These are phyloP conservation scores for Sus cebifrons DNA, from an alignment of 2,797 vertebrate species.

Conservation along the genomic window DNA sequence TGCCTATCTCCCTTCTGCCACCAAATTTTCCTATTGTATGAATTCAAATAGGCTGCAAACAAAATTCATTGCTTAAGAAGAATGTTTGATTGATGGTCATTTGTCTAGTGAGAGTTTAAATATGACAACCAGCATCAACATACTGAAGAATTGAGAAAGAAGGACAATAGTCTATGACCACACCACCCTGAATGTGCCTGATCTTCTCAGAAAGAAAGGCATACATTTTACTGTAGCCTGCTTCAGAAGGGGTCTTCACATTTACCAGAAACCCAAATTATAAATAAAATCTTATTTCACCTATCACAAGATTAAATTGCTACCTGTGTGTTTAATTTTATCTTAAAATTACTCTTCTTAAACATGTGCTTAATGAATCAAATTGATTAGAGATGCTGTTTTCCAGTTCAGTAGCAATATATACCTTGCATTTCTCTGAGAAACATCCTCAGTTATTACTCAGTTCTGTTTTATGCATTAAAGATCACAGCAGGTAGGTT, in stretches of 20 bases:
- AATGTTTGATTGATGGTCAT: slow-evolving; percentile 54
- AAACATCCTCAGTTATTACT: slow-evolving; percentile 7
- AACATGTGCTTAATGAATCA: background rate
- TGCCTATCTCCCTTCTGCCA: background rate
- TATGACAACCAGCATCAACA: background rate
- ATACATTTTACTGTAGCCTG: background rate
- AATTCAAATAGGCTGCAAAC: slow-evolving; percentile 21
- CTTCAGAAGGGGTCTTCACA: slow-evolving; percentile 62
- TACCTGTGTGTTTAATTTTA: slow-evolving; percentile 2
- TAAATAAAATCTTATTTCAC: slow-evolving; percentile 77
- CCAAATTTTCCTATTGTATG: slow-evolving; percentile 61
- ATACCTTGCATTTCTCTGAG: background rate
- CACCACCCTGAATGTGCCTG: too few species aligned
- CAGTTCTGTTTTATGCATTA: slow-evolving; percentile 40
- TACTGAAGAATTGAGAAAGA: slow-evolving; percentile 66
- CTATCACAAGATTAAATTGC: slow-evolving; percentile 73
- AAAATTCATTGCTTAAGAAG: background rate
- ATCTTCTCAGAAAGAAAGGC: slow-evolving; percentile 61
- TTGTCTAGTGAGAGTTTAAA: slow-evolving; percentile 57
- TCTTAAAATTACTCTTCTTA: slow-evolving; percentile 13
- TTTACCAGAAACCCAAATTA: slow-evolving; percentile 80
- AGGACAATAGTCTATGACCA: background rate
- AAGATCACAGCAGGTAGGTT: slow-evolving; percentile 44
- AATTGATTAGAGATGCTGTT: background rate
- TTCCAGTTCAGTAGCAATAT: background rate